Evolutionary conservation across 2,888 invertebrate species (phyloP).

Genomic region (Parnassius smintheus): DNA sequence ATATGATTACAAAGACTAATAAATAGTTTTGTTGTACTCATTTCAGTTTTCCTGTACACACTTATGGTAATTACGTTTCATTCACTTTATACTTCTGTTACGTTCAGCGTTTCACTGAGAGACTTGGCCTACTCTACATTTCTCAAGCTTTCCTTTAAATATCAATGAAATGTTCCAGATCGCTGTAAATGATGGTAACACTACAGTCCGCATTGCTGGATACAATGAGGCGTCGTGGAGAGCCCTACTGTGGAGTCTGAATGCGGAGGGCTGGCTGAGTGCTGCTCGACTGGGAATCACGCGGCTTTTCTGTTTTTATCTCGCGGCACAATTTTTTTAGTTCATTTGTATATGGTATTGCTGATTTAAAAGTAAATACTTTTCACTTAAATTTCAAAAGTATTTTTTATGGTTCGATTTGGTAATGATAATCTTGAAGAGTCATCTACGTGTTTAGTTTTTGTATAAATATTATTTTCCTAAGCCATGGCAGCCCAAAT

Average conservation of each 20-base stretch:
- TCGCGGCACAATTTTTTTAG: not conserved
- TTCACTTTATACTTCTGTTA: too few relatives aligned
- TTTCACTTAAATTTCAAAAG: too few relatives aligned
- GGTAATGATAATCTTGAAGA: too few relatives aligned
- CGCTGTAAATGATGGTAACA: not conserved
- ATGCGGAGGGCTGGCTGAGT: not conserved
- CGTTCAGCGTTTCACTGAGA: not conserved
- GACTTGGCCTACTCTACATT: conserved; percentile 12
- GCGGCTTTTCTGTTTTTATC: not conserved
- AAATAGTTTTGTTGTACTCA: too few relatives aligned
- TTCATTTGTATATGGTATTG: not conserved
- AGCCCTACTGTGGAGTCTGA: not conserved
- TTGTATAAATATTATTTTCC: too few relatives aligned
- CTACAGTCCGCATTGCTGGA: not conserved
- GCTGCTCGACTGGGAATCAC: not conserved
- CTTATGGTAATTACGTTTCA: too few relatives aligned
- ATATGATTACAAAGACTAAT: too few relatives aligned
- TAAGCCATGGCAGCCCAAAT: too few relatives aligned
- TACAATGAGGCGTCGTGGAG: not conserved
- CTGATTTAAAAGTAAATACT: not conserved
- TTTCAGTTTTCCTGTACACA: too few relatives aligned
- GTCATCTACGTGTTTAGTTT: too few relatives aligned
- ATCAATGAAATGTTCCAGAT: not conserved
- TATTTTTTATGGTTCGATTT: too few relatives aligned
- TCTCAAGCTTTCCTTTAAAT: conserved; percentile 2